phyloP scores from a whole-genome alignment of 2,797 vertebrate species.

The Allobates femoralis region DNA sequence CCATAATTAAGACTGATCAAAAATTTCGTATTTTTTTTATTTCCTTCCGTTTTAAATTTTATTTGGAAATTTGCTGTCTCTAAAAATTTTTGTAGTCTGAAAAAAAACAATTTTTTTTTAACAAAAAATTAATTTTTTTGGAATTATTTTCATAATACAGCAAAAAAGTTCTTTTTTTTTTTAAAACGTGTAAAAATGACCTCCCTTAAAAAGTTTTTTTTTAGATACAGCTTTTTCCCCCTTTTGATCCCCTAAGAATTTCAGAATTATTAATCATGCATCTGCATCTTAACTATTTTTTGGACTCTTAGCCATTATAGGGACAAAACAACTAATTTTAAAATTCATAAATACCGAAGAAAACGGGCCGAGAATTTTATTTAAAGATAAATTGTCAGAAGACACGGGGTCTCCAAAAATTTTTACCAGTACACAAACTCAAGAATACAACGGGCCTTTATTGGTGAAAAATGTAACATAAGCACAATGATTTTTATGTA shows the following conservation, averaged over 20 bases:
- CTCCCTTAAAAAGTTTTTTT: background rate
- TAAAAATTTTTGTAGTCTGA: background rate
- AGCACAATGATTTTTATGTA: background rate
- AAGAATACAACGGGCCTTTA: background rate
- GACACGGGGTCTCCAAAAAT: background rate
- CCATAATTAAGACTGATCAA: background rate
- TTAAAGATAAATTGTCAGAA: background rate
- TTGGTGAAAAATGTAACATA: background rate
- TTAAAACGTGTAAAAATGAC: background rate
- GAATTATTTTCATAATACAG: background rate
- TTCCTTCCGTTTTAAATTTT: background rate
- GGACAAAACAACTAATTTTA: constrained; percentile 10
- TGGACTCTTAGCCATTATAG: constrained; percentile 56
- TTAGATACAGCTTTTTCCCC: background rate
- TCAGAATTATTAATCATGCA: background rate
- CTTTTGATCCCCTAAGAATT: background rate
- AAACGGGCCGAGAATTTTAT: background rate
- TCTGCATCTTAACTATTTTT: background rate
- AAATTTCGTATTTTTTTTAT: background rate
- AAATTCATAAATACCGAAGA: background rate
- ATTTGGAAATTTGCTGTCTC: constrained; percentile 32
- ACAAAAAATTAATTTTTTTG: no score
- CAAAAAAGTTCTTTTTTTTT: background rate
- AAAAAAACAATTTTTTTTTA: background rate
- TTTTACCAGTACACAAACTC: background rate